These are phyloP conservation scores for Coranthus polyacanthus DNA, from an alignment of 2,797 vertebrate genomes.

Conservation along the genomic window DNA sequence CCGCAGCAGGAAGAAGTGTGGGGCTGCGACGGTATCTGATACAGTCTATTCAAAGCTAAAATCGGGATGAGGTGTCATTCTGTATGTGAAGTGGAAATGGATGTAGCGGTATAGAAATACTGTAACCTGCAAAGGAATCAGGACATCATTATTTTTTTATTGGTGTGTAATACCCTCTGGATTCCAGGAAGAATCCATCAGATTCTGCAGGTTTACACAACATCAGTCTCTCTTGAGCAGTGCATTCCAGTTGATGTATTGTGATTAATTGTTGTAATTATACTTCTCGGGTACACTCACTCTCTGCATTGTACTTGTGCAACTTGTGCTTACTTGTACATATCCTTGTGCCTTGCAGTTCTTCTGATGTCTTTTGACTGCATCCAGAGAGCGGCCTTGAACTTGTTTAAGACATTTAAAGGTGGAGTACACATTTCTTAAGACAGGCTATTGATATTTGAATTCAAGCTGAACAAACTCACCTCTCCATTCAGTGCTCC, in stretches of 20 bases:
- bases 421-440: too few relatives aligned
- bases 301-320: slow-evolving; percentile 25
- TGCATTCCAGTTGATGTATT: slow-evolving; percentile 30
- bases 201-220: slow-evolving; percentile 19
- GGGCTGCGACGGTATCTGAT: slow-evolving; percentile 5
- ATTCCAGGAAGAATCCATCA: slow-evolving; percentile 2
- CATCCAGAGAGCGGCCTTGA: background rate
- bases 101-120: background rate
- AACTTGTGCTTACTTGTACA: too few relatives aligned
- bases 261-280: slow-evolving; percentile 58
- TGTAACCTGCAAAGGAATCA: background rate
- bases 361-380: slow-evolving; percentile 12
- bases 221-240: slow-evolving; percentile 46
- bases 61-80: slow-evolving; percentile 3
- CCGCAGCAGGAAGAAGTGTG: slow-evolving; percentile 25
- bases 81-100: slow-evolving; percentile 13
- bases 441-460: too few relatives aligned
- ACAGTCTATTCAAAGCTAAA: slow-evolving; percentile 39
- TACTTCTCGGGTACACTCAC: slow-evolving; percentile 21
- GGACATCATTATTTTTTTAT: slow-evolving; percentile 9
- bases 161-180: slow-evolving; percentile 4
- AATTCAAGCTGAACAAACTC: too few relatives aligned
- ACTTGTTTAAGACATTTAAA: slow-evolving; percentile 1
- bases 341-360: slow-evolving; percentile 11
- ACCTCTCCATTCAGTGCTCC: too few relatives aligned